Base-by-base conservation (phyloP, 2,113 vertebrate genomes). In the Chionodraco myersi region DNA sequence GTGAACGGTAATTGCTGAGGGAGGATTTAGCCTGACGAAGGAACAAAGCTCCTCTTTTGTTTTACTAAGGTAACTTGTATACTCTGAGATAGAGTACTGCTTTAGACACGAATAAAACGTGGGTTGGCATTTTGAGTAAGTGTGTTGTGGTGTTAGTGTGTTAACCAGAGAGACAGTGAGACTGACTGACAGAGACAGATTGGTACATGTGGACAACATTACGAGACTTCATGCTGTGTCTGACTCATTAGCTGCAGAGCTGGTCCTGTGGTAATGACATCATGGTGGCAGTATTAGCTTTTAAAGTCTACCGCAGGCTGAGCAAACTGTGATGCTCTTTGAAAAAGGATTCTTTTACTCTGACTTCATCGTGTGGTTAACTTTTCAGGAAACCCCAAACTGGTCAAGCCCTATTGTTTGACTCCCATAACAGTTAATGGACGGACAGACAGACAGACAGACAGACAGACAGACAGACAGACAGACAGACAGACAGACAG, bases 1-100 rank as follows among this genome's bases (percentile, higher is more conserved):
- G 91, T 93, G 91, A 93, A 78, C 86, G 72, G 79, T 93, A 93
- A 93, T 93, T 93, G 92, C 91, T 89, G 70, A 91, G 89, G 89
- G 88, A 91, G 90, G 91, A 91, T 91, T 91, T 91, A 89, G 86
- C 84, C 86, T 59, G 83, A 90, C 53, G 66, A 80, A 58, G 80
- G 86, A 91, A 94, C 90, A 91, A 93, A 93, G 91, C 87, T 79
- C 67, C 84, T 84, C 84, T 87, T 92, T 93, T 92, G 87, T 92
- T 88, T 89, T 75, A 84, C 79, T 12, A 68, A 83, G 87, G 87
- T 84, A 90, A 86, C 85, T 76, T 67, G 80, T 75, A 80, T 61
- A 72, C 79, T 61, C 72, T 41, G 64, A 59, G 80, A 89, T 44
- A 71, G 71, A 78, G 76, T 54, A 54, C 45, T 57, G n/a, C 74